Base-by-base conservation (phyloP, 64 coral and sea anemone species). In the Montipora efflorescens region DNA sequence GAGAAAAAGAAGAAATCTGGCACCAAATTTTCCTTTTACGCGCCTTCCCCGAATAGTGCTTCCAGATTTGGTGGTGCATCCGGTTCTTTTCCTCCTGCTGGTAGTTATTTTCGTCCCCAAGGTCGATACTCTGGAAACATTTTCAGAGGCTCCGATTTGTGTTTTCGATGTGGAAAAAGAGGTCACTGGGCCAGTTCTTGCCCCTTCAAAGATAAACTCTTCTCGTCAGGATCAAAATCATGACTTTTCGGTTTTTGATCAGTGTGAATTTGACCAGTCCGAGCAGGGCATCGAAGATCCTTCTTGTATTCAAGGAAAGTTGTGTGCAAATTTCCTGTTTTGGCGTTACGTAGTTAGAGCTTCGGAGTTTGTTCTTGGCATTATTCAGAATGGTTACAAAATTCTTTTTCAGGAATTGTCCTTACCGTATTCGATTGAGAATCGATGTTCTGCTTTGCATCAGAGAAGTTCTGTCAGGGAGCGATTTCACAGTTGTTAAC, bases 331-430 rank as follows among this genome's bases (percentile, higher is more conserved):
- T 87, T 28, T 68, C 8, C 16, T 57, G 53, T 57, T 57, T 57
- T 57, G 53, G 53, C 55, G 1, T 67, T 45, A 58, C 74, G 66
- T 72, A 43, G 48, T 87, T 85, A 81, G 80, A 52, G 74, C 81
- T 15, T 93, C 66, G 9, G 44, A 76, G 43, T 89, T 90, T 79
- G 75, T 90, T 47, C 45, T 78, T 77, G 83, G 84, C 51, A 79
- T 94, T 69, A 72, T 94, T 74, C 77, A 89, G 55, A 59, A 81
- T 74, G 92, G 92, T 77, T 94, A 89, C 69, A 89, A 57, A 16
- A 88, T 94, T 87, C 50, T 92, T 11, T 92, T 92, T 86, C 23
- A 47, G 36, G 23, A 84, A 23, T 81, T 3, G 1, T 3, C 53
- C 53, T 57, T 57, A 57, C 53, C 2, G 53, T 2, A 57, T 57